Conservation (phyloP, 2,797 vertebrate species). For the Notolepis coatsorum region DNA sequence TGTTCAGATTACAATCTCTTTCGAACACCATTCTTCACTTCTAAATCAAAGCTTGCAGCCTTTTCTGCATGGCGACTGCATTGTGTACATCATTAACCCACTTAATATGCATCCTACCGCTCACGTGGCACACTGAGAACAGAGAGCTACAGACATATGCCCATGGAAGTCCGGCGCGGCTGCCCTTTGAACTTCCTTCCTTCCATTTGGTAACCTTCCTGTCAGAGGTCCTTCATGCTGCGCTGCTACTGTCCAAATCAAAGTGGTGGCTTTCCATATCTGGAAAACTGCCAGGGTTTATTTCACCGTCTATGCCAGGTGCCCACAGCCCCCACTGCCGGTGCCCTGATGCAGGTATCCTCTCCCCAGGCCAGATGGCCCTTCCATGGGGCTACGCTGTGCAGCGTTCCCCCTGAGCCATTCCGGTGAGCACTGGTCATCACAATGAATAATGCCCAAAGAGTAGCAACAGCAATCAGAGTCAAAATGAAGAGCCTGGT, state of each 20-base stretch:
- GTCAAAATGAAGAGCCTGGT: not conserved
- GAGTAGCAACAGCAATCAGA: not conserved
- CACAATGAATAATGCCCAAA: conserved; percentile 27
- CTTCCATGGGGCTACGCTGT: conserved; percentile 56
- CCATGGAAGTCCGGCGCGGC: conserved; percentile 33
- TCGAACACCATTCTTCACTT: too few species aligned
- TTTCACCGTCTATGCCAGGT: conserved; percentile 70
- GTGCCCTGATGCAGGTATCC: conserved; percentile 64
- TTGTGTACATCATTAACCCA: too few species aligned
- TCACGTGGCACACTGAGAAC: too few species aligned
- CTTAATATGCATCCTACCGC: too few species aligned
- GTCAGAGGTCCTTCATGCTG: conserved; percentile 55
- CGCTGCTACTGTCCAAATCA: conserved; percentile 63
- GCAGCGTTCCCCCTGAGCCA: conserved; percentile 45
- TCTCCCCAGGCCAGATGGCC: conserved; percentile 75
- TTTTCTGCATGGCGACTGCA: too few species aligned
- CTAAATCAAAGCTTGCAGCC: too few species aligned
- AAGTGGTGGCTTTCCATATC: conserved; percentile 55
- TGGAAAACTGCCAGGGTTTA: conserved; percentile 58
- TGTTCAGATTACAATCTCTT: too few species aligned
- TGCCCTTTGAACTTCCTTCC: conserved; percentile 66
- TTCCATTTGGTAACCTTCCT: conserved; percentile 68
- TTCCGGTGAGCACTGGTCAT: conserved; percentile 45
- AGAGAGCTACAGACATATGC: too few species aligned
- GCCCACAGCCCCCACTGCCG: conserved; percentile 45